These are phyloP conservation scores for Thryonomys swinderianus DNA, from an alignment of 2,113 vertebrate species.

Conservation along the genomic window DNA sequence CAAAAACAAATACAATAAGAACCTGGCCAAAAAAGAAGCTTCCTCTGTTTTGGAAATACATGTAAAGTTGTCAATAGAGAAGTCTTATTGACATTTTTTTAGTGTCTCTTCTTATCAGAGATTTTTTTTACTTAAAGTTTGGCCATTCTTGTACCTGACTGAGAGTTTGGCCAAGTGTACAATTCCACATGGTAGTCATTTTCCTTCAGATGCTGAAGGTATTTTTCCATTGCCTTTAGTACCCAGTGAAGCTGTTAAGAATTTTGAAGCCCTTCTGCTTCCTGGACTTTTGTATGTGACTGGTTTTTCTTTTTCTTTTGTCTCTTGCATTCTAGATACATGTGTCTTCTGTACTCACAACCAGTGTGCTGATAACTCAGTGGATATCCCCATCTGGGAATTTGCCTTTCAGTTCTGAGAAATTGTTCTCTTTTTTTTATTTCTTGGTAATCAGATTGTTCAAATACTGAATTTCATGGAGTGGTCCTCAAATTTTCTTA, in stretches of 20 bases:
- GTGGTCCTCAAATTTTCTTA: neutral
- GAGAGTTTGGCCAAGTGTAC: neutral
- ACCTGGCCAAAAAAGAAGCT: neutral
- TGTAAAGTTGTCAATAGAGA: neutral
- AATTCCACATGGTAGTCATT: neutral
- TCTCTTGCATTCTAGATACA: neutral
- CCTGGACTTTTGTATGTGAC: neutral
- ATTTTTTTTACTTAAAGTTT: neutral
- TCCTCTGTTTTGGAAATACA: neutral
- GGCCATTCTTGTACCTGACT: neutral
- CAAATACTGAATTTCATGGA: neutral
- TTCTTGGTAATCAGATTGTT: neutral
- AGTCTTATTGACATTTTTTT: neutral
- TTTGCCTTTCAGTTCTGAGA: neutral
- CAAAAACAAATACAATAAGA: neutral
- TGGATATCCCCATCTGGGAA: neutral
- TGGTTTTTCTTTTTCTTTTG: neutral
- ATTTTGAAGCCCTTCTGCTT: neutral
- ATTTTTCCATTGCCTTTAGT: neutral
- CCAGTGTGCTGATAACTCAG: neutral
- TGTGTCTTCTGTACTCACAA: neutral
- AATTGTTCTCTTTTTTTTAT: neutral
- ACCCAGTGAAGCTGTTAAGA: neutral
- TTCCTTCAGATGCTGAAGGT: neutral
- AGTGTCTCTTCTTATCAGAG: neutral